Percentiles rank a stretch among this genome's conserved stretches.
Conservation (phyloP, 2,888 invertebrate species). For the Agrotis exclamationis region DNA sequence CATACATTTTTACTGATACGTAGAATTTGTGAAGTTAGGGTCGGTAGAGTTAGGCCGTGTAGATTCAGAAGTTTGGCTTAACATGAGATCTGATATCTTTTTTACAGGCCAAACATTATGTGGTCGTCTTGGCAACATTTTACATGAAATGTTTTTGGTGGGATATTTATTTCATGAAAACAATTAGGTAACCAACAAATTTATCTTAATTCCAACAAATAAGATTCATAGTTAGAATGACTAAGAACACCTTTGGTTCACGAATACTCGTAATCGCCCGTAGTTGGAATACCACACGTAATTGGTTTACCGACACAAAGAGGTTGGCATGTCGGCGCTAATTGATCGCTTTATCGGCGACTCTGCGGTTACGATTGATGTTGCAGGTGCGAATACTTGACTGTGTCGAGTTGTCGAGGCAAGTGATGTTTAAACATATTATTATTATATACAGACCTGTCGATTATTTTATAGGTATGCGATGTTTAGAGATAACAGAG, state of each 20-base stretch:
- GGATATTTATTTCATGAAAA: neutral
- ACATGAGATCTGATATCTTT: too few relatives aligned
- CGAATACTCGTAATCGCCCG: neutral
- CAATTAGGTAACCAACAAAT: neutral
- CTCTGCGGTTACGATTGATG: neutral
- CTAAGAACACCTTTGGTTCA: slow-evolving; percentile 18
- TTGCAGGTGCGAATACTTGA: slow-evolving; percentile 26
- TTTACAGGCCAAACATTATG: too few relatives aligned
- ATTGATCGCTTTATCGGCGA: slow-evolving; percentile 40
- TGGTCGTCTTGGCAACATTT: too few relatives aligned
- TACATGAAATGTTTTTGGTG: too few relatives aligned
- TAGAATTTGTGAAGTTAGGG: too few relatives aligned
- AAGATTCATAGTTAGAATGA: slow-evolving; percentile 5
- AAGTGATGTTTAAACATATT: neutral
- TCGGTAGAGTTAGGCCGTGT: too few relatives aligned
- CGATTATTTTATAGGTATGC: neutral
- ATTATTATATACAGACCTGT: too few relatives aligned
- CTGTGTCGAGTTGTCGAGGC: neutral
- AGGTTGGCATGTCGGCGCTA: slow-evolving; percentile 26
- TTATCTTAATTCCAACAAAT: neutral
- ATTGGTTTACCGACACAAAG: slow-evolving; percentile 43
- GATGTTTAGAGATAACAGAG: too few relatives aligned
- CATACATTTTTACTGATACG: too few relatives aligned
- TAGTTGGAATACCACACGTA: slow-evolving; percentile 28
- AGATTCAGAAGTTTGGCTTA: too few relatives aligned